Base-by-base conservation (phyloP, 1,140 invertebrate species). In the Sinonovacula constricta region DNA sequence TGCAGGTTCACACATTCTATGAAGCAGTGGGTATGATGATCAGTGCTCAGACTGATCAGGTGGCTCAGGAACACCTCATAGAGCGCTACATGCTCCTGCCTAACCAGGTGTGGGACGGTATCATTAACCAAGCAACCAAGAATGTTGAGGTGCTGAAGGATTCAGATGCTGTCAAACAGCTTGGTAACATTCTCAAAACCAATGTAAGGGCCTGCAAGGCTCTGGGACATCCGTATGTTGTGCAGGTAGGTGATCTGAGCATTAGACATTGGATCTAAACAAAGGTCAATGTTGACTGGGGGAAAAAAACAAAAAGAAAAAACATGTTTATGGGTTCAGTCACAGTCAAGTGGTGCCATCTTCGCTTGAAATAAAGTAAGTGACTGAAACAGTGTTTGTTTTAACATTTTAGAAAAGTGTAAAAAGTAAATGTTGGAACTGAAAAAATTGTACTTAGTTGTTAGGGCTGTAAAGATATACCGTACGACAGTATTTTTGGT, bases 11-110 rank as follows among this genome's bases (percentile, higher is more conserved):
- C 89, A 99, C 98, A 49, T 99, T 99, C 92, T 99, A 99, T 92
- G 99, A 99, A 93, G 98, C 99, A 62, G 97, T 99, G 67, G 99
- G 98, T 56, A 97, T 98, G 88, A 99, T 99, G 97, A 99, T 99
- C 86, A 96, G 95, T 90, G 97, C 98, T 51, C 97, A 99, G 91
- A 94, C 95, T 18, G 97, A 99, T 91, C 94, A 95, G 85, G 93
- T 95, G 45, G 85, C 86, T 31, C 98, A 99, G 92, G 97, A 99
- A 89, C 94, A 95, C 63, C 92, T 99, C 14, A 99, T 99, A 88
- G 97, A 99, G 87, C 97, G 98, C 82, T 99, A 99, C 85, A 99
- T 99, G 98, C 91, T 94, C 82, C 93, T 99, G 65, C 99, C 99
- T 10, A 99, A 99, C 93, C 96, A 98, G 93, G 97, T 98, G 22